These are phyloP conservation scores for Dicranocentrus wangi DNA, from an alignment of 2,888 invertebrate species.

Conservation along the genomic window DNA sequence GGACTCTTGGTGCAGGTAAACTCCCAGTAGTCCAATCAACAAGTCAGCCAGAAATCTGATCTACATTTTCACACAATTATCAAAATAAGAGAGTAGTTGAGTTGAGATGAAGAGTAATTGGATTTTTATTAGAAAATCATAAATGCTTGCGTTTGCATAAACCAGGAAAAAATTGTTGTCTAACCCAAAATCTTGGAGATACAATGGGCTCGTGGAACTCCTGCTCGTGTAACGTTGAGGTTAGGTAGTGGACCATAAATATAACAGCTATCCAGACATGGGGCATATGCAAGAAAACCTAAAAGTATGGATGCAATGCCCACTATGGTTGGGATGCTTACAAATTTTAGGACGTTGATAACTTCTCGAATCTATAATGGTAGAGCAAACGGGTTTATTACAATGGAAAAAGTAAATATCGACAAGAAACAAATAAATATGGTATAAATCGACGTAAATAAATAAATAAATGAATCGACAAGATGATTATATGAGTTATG, in stretches of 20 bases:
- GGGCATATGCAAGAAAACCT: neutral
- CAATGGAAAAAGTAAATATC: too few species aligned
- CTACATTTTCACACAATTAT: constrained; percentile 12
- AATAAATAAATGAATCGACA: too few species aligned
- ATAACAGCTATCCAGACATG: neutral
- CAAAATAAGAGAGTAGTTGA: too few species aligned
- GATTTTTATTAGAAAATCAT: too few species aligned
- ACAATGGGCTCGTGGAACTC: neutral
- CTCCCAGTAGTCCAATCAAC: neutral
- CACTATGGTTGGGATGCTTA: neutral
- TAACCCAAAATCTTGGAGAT: constrained; percentile 20
- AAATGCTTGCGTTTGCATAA: too few species aligned
- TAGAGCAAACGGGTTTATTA: too few species aligned
- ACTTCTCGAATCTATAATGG: neutral
- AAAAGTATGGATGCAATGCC: neutral
- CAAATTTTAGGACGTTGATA: neutral
- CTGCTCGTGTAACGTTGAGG: neutral
- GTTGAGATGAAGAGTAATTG: too few species aligned
- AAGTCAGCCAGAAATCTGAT: neutral
- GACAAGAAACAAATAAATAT: too few species aligned
- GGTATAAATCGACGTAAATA: too few species aligned
- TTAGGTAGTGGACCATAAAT: constrained; percentile 3
- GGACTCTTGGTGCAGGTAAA: neutral
- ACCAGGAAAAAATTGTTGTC: too few species aligned
- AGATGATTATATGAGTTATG: too few species aligned